Base-by-base conservation (phyloP, 2,888 invertebrate genomes). In the Ornithoptera alexandrae region DNA sequence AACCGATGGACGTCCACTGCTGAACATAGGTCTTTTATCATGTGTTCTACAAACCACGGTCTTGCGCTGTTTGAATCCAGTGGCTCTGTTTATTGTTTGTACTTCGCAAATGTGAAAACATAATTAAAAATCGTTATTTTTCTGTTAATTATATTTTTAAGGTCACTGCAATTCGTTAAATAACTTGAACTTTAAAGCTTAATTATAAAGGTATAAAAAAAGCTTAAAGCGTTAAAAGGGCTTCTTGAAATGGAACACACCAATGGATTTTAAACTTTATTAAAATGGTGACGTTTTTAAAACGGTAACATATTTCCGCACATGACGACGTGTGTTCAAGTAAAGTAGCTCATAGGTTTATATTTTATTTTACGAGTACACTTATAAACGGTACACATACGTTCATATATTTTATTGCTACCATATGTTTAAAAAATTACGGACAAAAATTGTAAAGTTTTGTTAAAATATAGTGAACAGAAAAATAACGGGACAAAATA, bases 331-430 rank as follows among this genome's bases (percentile, higher is more conserved):
- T 57, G 20, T 53, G 15, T 22, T 46, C 30, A 17, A 62, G 61
- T 46, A 20, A 59, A 66, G 58, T 62, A 63, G 50, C 20, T 61
- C 56, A 22, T 30, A 53, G 18, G 15, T 53, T n/a, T 46, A 20
- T 69, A 68, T 50, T 65, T 65, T 62, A 69, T 58, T 67, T 42
- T 60, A 30, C 5, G 53, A 56, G 62, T 70, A 66, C 56, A 70
- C 70, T 64, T 57, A 56, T 64, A 46, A 70, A 61, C 60, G 46
- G 46, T 67, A n/a, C 59, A 57, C 58, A 30, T 58, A 62, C 22
- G 36, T 60, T 59, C 46, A 61, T 30, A 65, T 12, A 53, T 10
- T 69, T 36, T 62, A 22, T 18, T 18, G 65, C 42, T 20, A 46
- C 62, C 69, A 69, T 24, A 39, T 18, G 5, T 57, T 18, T 63